Percentiles rank a stretch among this genome's conserved stretches.
phyloP scores from a whole-genome alignment of 2,797 vertebrate genomes.

The Oreortyx pictus region DNA sequence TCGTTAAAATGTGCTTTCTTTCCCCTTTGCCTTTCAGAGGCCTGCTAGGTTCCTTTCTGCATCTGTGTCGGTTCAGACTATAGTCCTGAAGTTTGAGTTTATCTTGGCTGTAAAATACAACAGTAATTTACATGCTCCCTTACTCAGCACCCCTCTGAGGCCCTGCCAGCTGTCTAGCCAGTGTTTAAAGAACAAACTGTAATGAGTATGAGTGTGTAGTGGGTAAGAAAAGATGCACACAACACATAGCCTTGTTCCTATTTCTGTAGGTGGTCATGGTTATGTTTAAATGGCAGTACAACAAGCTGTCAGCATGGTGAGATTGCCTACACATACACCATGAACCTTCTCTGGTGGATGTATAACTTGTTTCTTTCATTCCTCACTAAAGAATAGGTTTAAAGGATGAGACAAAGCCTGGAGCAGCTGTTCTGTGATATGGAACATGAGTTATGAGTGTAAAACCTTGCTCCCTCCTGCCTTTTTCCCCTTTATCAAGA shows the following conservation, averaged over 20 bases:
- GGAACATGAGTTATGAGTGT: neutral
- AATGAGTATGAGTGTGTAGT: slow-evolving; percentile 59
- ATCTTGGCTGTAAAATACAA: slow-evolving; percentile 80
- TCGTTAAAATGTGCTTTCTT: slow-evolving; percentile 53
- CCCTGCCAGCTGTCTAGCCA: slow-evolving; percentile 80
- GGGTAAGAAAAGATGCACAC: slow-evolving; percentile 12
- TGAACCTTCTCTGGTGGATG: slow-evolving; percentile 17
- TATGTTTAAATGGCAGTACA: slow-evolving; percentile 63
- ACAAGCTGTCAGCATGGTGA: slow-evolving; percentile 15
- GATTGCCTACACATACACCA: neutral
- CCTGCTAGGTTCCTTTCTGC: slow-evolving; percentile 45
- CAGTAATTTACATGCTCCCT: slow-evolving; percentile 80
- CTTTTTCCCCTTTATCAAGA: slow-evolving; percentile 12
- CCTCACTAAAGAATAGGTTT: slow-evolving; percentile 24
- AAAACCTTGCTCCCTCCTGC: slow-evolving; percentile 14
- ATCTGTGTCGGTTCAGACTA: slow-evolving; percentile 70
- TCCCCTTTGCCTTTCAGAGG: slow-evolving; percentile 49
- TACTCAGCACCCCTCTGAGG: slow-evolving; percentile 72
- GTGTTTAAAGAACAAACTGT: slow-evolving; percentile 79
- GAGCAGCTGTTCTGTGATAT: slow-evolving; percentile 38
- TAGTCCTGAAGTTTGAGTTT: slow-evolving; percentile 79
- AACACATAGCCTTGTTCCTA: slow-evolving; percentile 21
- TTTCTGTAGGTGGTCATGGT: slow-evolving; percentile 48
- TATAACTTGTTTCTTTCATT: slow-evolving; percentile 60
- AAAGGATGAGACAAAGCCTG: slow-evolving; percentile 32